Evolutionary conservation across 92 coral and sea anemone genomes (phyloP).

Genomic region (Porites cylindrica): DNA sequence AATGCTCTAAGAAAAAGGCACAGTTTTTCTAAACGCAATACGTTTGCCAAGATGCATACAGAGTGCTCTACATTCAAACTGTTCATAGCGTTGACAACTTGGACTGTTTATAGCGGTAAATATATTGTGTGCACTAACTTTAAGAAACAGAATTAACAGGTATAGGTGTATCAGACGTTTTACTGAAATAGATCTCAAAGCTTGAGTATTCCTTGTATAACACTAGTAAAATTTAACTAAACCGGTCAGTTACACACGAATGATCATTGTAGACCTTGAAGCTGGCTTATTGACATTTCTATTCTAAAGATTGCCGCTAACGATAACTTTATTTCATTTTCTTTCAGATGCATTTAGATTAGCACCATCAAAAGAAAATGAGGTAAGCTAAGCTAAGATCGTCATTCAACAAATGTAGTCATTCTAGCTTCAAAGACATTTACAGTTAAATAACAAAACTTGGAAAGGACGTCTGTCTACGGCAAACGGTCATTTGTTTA

Average conservation of each 20-base stretch:
- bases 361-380: constrained; percentile 4
- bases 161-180: no score
- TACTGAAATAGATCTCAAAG: no score
- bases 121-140: background rate
- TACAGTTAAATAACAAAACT: background rate
- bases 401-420: background rate
- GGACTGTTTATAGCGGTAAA: constrained; percentile 4
- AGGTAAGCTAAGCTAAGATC: constrained; percentile 3
- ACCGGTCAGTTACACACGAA: no score
- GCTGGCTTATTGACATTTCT: no score
- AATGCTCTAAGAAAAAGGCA: background rate
- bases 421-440: background rate
- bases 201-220: no score
- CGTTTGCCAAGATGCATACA: constrained; percentile 5
- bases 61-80: background rate
- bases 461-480: background rate
- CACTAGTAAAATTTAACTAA: no score
- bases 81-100: background rate
- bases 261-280: no score
- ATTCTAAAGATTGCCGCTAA: background rate
- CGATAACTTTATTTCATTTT: background rate
- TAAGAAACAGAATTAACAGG: background rate
- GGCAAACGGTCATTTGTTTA: background rate
- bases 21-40: no score
- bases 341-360: constrained; percentile 27